These are phyloP conservation scores for Podarcis raffonei DNA, from an alignment of 2,113 vertebrate genomes.

Conservation along the genomic window DNA sequence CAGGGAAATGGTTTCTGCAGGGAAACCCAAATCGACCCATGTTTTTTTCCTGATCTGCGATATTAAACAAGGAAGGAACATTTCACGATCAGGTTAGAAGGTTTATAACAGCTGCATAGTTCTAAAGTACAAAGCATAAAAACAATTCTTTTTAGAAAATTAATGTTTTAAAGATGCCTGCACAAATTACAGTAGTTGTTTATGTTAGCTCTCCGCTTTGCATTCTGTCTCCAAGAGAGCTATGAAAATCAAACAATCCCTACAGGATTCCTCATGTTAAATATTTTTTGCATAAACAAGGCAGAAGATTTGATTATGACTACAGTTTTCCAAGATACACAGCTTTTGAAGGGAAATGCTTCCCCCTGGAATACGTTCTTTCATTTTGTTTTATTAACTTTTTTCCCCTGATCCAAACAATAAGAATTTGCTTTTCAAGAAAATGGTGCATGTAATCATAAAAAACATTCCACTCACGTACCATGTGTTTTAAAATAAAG, in stretches of 20 bases:
- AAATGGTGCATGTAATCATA: constrained; percentile 57
- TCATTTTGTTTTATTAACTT: constrained; percentile 71
- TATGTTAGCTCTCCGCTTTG: constrained; percentile 52
- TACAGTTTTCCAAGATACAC: constrained; percentile 77
- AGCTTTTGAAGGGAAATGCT: constrained; percentile 72
- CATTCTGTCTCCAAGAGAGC: constrained; percentile 54
- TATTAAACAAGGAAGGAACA: constrained; percentile 31
- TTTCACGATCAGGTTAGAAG: constrained; percentile 60
- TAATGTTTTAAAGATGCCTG: constrained; percentile 56
- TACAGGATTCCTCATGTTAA: constrained; percentile 63
- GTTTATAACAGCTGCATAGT: constrained; percentile 53
- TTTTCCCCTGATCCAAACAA: constrained; percentile 63
- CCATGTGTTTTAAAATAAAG: constrained; percentile 26
- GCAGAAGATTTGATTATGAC: constrained; percentile 64
- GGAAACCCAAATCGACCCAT: background rate
- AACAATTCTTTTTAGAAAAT: constrained; percentile 63
- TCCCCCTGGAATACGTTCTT: constrained; percentile 76
- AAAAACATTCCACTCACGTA: constrained; percentile 56
- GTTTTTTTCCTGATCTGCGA: background rate
- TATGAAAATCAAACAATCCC: constrained; percentile 69
- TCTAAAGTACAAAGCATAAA: constrained; percentile 57
- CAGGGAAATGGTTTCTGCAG: background rate
- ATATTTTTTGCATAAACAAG: constrained; percentile 67
- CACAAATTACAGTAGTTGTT: constrained; percentile 58
- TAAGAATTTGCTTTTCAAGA: constrained; percentile 68